Evolutionary conservation across 2,888 invertebrate genomes (phyloP), one percentile per base, ranked within the genome.

Genomic region (Watsonalla cultraria): DNA sequence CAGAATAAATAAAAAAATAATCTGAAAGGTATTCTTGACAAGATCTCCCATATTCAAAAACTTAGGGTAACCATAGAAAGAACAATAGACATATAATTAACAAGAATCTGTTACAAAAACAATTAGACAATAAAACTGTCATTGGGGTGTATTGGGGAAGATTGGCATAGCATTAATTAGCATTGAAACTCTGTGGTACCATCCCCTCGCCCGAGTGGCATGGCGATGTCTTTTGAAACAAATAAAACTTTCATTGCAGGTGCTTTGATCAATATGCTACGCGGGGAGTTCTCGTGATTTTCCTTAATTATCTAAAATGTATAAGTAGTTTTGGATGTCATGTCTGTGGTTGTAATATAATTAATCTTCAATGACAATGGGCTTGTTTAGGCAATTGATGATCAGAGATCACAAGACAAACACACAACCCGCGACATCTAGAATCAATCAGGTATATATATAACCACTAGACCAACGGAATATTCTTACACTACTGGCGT

Each of bases 121-220:
- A 89, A 89, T 88, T 84, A 80, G 67, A 72, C 76, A 74, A 72
- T 80, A 79, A 83, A 82, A 81, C 70, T 42, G 42, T 0, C 42
- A 11, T 42, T 42, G 42, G 64, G 66, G 67, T 68, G 62, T 61
- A 62, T 57, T 60, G 58, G 63, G 63, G 64, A 60, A 71, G 70
- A 68, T 71, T 71, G 70, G 75, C 65, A 71, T 68, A 76, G 73
- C 72, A 75, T 87, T 87, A 86, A 88, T 88, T 86, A 85, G 76
- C 76, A 74, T 62, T 61, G 69, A 66, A 66, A 61, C 62, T 65
- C 62, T 61, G 59, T 69, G 37, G 14, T 49, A 37, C 63, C 63
- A 56, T 63, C 70, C 66, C 59, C 55, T 65, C 60, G 58, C 62
- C 62, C 60, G 2, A 11, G 11, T 8, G 8, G 60, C 62, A 55